phyloP scores from a whole-genome alignment of 1,140 invertebrate genomes.

The Samia ricini region DNA sequence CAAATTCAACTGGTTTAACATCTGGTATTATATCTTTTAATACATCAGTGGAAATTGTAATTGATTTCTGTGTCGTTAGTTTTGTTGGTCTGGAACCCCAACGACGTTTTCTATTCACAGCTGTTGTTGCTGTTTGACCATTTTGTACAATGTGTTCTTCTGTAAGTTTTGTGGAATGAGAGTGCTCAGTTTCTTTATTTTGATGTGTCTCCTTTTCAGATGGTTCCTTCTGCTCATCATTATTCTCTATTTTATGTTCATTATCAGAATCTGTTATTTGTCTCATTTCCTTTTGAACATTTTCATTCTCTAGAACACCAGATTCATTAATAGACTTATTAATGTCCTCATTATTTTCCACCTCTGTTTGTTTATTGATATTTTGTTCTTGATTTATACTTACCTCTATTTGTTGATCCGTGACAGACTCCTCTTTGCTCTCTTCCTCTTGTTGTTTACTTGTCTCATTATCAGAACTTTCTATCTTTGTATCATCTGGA shows the following conservation, averaged over 20 bases:
- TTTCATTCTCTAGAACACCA: slow-evolving; percentile 65
- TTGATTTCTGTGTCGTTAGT: slow-evolving; percentile 68
- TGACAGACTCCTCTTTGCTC: slow-evolving; percentile 25
- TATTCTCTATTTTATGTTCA: slow-evolving; percentile 19
- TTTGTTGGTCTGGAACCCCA: slow-evolving; percentile 69
- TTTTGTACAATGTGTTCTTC: slow-evolving; percentile 38
- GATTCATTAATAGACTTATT: slow-evolving; percentile 55
- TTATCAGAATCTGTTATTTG: slow-evolving; percentile 20
- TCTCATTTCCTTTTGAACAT: slow-evolving; percentile 28
- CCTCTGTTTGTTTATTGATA: slow-evolving; percentile 39
- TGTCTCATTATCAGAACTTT: slow-evolving; percentile 48
- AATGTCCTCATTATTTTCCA: slow-evolving; percentile 39
- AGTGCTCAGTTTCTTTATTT: slow-evolving; percentile 24
- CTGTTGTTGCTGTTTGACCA: slow-evolving; percentile 42
- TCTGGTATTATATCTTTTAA: slow-evolving; percentile 79
- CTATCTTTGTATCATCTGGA: slow-evolving; percentile 57
- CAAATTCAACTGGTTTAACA: slow-evolving; percentile 74
- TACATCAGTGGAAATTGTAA: slow-evolving; percentile 80
- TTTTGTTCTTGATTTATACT: slow-evolving; percentile 61
- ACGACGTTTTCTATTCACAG: slow-evolving; percentile 60
- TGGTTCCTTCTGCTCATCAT: slow-evolving; percentile 13
- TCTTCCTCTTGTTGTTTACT: slow-evolving; percentile 35
- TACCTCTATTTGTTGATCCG: slow-evolving; percentile 44
- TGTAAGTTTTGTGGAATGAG: slow-evolving; percentile 28
- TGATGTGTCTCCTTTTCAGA: slow-evolving; percentile 16